Percentiles rank a stretch among this genome's conserved stretches.
These are phyloP conservation scores for Cyphomyrus discorhynchus DNA, from an alignment of 2,113 vertebrate genomes.

Conservation along the genomic window DNA sequence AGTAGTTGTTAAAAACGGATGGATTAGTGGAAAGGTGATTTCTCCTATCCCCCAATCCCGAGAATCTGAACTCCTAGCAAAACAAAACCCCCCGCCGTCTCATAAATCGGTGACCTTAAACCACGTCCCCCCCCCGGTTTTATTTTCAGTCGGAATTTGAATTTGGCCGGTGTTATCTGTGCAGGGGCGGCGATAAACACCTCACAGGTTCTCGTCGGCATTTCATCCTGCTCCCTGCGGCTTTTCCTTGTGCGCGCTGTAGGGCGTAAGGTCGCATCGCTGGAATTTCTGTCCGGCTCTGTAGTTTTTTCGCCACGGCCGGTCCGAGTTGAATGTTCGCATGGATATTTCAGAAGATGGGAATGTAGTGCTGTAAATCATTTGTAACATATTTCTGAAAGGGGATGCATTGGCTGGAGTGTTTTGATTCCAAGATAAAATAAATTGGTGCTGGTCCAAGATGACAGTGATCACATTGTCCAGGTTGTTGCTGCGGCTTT, in stretches of 20 bases:
- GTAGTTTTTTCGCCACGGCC: background rate
- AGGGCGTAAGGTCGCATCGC: background rate
- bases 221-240: background rate
- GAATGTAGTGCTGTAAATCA: background rate
- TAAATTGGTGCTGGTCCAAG: background rate
- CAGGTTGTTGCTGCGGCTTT: background rate
- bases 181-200: constrained; percentile 18
- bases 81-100: background rate
- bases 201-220: background rate
- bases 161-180: constrained; percentile 22
- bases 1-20: background rate
- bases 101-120: constrained; percentile 19
- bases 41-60: background rate
- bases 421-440: background rate
- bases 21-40: background rate
- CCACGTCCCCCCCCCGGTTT: background rate
- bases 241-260: constrained; percentile 10
- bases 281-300: background rate
- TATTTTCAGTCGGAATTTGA: constrained; percentile 25
- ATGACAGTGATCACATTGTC: background rate
- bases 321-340: background rate
- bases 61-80: background rate
- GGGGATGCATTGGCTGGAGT: background rate
- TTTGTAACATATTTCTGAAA: background rate
- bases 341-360: background rate